Evolutionary conservation across 2,888 invertebrate genomes (phyloP).

Genomic region (Phaedon cochleariae): DNA sequence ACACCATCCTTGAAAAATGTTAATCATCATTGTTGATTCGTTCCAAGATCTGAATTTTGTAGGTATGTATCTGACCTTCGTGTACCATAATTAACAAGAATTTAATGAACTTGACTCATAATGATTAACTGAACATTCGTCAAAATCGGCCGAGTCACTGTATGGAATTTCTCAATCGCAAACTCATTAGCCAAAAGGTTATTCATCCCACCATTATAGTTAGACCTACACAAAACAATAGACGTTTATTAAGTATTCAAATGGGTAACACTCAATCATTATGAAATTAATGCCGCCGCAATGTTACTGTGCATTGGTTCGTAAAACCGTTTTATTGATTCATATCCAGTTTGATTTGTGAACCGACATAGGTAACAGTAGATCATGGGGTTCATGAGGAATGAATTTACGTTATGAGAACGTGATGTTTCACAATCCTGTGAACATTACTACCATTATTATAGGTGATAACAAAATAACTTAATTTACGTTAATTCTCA

Average conservation of each 20-base stretch:
- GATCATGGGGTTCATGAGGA: not conserved
- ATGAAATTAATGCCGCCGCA: not conserved
- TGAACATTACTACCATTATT: no score
- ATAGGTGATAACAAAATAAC: no score
- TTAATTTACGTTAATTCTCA: no score
- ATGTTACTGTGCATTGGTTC: not conserved
- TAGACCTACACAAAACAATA: not conserved
- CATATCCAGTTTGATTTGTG: constrained; percentile 2
- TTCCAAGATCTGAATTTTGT: not conserved
- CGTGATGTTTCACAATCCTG: not conserved
- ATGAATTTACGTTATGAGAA: not conserved
- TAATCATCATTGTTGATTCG: no score
- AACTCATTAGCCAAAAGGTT: not conserved
- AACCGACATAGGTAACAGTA: constrained; percentile 2
- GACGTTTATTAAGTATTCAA: not conserved
- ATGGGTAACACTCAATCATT: constrained; percentile 2
- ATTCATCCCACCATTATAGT: not conserved
- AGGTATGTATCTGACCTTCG: not conserved
- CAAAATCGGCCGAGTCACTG: not conserved
- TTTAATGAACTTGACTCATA: not conserved
- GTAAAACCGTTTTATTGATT: not conserved
- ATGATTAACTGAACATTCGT: not conserved
- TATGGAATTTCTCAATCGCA: not conserved
- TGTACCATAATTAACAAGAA: not conserved
- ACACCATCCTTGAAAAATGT: no score